Conservation (phyloP, 1,140 invertebrate species). For the Bombus polaris region DNA sequence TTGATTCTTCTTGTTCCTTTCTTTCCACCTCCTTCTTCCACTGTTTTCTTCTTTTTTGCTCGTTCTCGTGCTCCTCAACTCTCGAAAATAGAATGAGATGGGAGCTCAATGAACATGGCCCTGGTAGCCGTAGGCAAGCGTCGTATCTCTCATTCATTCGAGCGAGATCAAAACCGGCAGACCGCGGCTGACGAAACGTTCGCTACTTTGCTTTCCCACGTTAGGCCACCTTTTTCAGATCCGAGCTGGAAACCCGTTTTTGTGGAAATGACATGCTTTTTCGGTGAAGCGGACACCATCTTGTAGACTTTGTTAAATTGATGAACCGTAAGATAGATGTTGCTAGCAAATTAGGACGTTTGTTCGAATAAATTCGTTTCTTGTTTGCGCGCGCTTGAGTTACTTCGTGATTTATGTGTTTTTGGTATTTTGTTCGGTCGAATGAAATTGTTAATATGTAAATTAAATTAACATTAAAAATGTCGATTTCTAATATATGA, state of each 20-base stretch:
- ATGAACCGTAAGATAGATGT: no score
- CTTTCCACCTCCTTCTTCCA: slow-evolving; percentile 22
- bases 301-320: no score
- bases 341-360: no score
- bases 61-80: slow-evolving; percentile 29
- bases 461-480: no score
- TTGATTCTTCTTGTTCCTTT: slow-evolving; percentile 24
- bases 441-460: not conserved
- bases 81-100: slow-evolving; percentile 56
- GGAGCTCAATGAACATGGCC: slow-evolving; percentile 62
- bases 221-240: slow-evolving; percentile 28
- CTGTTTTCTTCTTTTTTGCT: slow-evolving; percentile 19
- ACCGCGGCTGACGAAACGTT: slow-evolving; percentile 33
- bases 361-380: no score
- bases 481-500: no score
- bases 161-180: slow-evolving; percentile 56
- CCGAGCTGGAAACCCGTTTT: not conserved
- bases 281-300: no score
- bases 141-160: slow-evolving; percentile 68
- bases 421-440: not conserved
- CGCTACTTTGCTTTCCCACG: slow-evolving; percentile 56
- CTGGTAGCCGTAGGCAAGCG: slow-evolving; percentile 64
- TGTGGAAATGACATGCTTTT: not conserved
- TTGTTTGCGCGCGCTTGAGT: no score
- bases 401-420: no score